A percentile compares a stretch with the other conserved stretches of the same genome.
These are phyloP conservation scores for Eulacestoma nigropectus DNA, from an alignment of 2,113 vertebrate species.

Conservation along the genomic window DNA sequence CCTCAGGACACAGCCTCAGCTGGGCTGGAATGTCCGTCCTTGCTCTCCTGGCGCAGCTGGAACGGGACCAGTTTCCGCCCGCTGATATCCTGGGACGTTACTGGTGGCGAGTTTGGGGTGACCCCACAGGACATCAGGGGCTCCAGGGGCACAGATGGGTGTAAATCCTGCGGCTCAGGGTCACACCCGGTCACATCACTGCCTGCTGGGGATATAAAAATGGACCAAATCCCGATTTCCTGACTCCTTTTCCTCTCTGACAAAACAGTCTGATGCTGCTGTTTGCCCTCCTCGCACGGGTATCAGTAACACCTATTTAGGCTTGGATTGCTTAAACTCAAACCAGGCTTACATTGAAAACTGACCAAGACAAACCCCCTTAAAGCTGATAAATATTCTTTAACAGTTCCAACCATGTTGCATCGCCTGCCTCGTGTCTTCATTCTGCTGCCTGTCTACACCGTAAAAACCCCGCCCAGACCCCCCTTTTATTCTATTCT, in stretches of 20 bases:
- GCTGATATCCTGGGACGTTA: not conserved
- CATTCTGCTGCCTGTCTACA: not conserved
- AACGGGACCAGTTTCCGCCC: not conserved
- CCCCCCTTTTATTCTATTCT: not conserved
- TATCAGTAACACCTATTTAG: not conserved
- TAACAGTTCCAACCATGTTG: not conserved
- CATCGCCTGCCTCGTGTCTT: not conserved
- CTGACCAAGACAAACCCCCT: not conserved
- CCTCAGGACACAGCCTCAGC: not conserved
- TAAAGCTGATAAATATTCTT: not conserved
- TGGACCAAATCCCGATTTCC: not conserved
- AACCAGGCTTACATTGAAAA: not conserved
- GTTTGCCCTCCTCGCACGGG: not conserved
- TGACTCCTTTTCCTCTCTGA: not conserved
- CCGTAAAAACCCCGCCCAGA: not conserved
- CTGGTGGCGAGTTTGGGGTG: not conserved
- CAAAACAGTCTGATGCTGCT: not conserved
- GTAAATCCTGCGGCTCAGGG: fast-evolving
- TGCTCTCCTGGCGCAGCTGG: not conserved
- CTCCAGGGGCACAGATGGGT: not conserved
- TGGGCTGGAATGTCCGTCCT: not conserved
- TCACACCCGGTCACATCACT: fast-evolving
- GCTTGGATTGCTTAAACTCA: not conserved
- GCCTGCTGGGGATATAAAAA: fast-evolving
- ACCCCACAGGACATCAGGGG: not conserved